A percentile compares a stretch with the other conserved stretches of the same genome.
phyloP scores from a whole-genome alignment of 2,888 invertebrate genomes.

The Heteropelma amictum region DNA sequence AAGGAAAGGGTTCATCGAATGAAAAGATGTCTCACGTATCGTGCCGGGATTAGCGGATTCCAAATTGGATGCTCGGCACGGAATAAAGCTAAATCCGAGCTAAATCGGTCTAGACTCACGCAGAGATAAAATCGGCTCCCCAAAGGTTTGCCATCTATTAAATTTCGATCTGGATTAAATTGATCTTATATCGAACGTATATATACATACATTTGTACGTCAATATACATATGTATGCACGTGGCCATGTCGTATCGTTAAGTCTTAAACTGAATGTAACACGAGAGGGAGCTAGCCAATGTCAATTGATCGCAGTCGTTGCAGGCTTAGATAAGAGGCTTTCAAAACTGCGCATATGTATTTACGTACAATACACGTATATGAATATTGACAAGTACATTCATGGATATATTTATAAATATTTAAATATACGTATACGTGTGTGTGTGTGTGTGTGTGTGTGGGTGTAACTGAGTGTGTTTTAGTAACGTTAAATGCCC shows the following conservation, averaged over 20 bases:
- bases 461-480: no score
- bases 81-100: conserved; percentile 24
- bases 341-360: background rate
- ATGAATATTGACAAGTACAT: no score
- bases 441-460: no score
- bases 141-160: conserved; percentile 8
- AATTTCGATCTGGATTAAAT: conserved; percentile 7
- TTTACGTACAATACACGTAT: no score
- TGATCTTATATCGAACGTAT: background rate
- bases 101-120: conserved; percentile 16
- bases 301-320: conserved; percentile 45
- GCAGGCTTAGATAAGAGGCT: conserved; percentile 14
- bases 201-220: background rate
- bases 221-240: background rate
- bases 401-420: no score
- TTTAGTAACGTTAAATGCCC: background rate
- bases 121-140: conserved; percentile 1
- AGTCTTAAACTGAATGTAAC: conserved; percentile 1
- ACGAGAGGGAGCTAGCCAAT: background rate
- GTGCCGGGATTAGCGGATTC: background rate
- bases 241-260: background rate
- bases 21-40: conserved; percentile 23
- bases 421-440: no score
- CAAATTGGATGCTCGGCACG: conserved; percentile 19
- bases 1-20: background rate